Evolutionary conservation across 2,113 vertebrate species (phyloP).

Genomic region (Holacanthus passer): DNA sequence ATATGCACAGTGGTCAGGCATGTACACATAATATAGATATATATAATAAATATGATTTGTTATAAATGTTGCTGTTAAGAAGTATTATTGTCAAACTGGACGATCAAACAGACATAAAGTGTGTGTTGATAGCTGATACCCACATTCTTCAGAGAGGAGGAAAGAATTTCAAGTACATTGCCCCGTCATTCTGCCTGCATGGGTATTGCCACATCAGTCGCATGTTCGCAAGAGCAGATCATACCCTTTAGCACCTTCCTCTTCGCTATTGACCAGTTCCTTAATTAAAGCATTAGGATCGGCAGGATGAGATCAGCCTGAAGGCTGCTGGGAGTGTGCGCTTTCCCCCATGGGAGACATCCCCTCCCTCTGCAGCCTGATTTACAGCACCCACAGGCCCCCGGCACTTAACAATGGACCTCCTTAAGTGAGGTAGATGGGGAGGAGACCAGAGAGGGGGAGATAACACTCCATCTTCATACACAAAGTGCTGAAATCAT

Average conservation of each 20-base stretch:
- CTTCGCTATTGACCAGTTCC: conserved; percentile 79
- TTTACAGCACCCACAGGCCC: conserved; percentile 84
- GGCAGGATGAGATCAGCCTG: conserved; percentile 80
- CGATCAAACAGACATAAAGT: conserved; percentile 30
- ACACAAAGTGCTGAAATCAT: conserved; percentile 80
- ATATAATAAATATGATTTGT: not conserved
- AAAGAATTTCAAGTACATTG: conserved; percentile 29
- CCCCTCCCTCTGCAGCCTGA: conserved; percentile 80
- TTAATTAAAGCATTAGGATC: conserved; percentile 79
- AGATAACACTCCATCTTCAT: conserved; percentile 81
- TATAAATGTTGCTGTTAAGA: conserved; percentile 23
- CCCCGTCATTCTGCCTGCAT: conserved; percentile 33
- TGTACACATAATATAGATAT: not conserved
- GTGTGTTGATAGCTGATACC: not conserved
- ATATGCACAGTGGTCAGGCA: not conserved
- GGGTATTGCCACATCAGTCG: conserved; percentile 50
- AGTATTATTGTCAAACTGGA: not conserved
- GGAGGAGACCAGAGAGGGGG: conserved; percentile 74
- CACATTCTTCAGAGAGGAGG: conserved; percentile 23
- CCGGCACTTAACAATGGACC: conserved; percentile 84
- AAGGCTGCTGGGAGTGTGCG: conserved; percentile 79
- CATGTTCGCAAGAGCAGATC: conserved; percentile 50
- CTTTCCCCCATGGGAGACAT: conserved; percentile 79
- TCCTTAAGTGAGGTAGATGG: conserved; percentile 82
- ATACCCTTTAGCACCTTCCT: conserved; percentile 71